These are phyloP conservation scores for Leucopsar rothschildi DNA, from an alignment of 2,113 vertebrate genomes.

Conservation along the genomic window DNA sequence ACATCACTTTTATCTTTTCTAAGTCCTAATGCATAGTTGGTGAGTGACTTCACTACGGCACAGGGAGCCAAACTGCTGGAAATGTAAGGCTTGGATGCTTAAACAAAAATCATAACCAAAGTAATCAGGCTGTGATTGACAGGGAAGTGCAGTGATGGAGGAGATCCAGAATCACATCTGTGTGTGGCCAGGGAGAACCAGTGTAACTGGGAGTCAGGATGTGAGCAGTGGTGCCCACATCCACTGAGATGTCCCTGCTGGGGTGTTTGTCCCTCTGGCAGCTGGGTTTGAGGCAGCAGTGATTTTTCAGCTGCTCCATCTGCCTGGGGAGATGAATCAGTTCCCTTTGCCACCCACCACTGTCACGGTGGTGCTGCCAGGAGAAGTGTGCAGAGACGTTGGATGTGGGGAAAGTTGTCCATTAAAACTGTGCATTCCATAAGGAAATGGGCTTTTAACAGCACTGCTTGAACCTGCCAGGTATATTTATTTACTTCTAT, in stretches of 20 bases:
- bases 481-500: neutral
- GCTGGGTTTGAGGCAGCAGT: neutral
- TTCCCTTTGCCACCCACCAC: rapidly evolving
- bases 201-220: neutral
- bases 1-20: neutral
- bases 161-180: neutral
- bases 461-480: neutral
- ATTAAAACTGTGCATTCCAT: neutral
- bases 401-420: neutral
- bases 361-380: rapidly evolving
- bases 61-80: neutral
- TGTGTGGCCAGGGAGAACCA: rapidly evolving
- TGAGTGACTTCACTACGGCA: neutral
- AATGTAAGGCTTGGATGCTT: neutral
- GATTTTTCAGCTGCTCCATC: neutral
- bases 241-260: rapidly evolving
- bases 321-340: neutral
- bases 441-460: neutral
- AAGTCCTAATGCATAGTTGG: neutral
- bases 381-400: rapidly evolving
- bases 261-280: neutral
- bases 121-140: neutral
- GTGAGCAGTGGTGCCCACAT: neutral
- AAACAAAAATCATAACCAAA: neutral
- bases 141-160: neutral